Base-by-base conservation (phyloP, 2,113 vertebrate species). In the Periophthalmodon schlosseri region DNA sequence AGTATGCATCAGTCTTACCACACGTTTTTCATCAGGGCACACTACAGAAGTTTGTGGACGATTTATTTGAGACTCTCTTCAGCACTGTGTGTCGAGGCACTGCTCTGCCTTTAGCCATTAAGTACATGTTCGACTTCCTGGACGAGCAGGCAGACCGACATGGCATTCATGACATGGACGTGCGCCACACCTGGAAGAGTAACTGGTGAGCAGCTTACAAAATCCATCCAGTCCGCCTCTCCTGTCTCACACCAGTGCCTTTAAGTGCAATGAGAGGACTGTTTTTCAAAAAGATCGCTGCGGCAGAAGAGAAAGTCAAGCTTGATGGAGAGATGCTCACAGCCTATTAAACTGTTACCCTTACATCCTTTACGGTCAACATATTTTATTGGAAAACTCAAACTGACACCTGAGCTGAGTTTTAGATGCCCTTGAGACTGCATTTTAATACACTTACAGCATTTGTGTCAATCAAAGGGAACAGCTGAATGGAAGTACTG, bases 81-180 rank as follows among this genome's bases (percentile, higher is more conserved):
- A 98, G 97, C 92, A 98, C 97, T 0, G 96, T 96, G 86, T 96
- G 97, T 82, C 94, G 97, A 6, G 97, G 97, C 87, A 97, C 95
- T 0, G 96, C 97, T 0, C 94, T 98, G 49, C 97, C 97, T 0
- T 92, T 98, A 2, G 96, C 97, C 78, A 98, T 98, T 92, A 98
- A 98, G 84, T 98, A 98, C 84, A 98, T 98, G 97, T 98, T 98
- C 3, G 97, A 98, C 61, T 98, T 98, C 91, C 87, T 98, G 94
- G 97, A 98, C 34, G 97, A 98, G 91, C 97, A 98, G 88, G 97
- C 97, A 0, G 97, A 98, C 89, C 94, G 93, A 72, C 96, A 98
- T 24, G 86, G 93, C 88, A 98, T 98, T 91, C 94, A 97, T 0
- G 96, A 98, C 93, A 95, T 93, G 2, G 96, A 97, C 2, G 96